These are phyloP conservation scores for Phalanger gymnotis DNA, from an alignment of 2,797 vertebrate species.

Conservation along the genomic window DNA sequence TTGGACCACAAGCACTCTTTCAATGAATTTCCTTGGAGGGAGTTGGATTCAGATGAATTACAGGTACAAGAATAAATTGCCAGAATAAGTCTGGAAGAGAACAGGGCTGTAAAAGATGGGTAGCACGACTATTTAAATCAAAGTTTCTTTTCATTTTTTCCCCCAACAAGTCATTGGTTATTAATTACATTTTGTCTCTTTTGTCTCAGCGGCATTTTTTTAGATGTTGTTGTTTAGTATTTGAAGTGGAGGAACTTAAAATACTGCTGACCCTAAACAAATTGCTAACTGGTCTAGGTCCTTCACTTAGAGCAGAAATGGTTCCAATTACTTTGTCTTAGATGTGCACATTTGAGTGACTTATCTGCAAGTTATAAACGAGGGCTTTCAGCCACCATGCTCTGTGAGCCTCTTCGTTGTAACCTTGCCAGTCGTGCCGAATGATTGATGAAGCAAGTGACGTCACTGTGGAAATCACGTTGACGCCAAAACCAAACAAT, in stretches of 20 bases:
- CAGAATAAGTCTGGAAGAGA: constrained; percentile 70
- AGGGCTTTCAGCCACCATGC: constrained; percentile 34
- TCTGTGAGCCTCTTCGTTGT: constrained; percentile 37
- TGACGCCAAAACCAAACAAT: constrained; percentile 62
- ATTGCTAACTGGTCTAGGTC: constrained; percentile 57
- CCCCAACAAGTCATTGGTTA: constrained; percentile 55
- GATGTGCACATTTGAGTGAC: constrained; percentile 67
- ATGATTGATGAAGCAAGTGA: constrained; percentile 63
- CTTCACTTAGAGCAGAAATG: constrained; percentile 55
- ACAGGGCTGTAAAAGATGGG: constrained; percentile 64
- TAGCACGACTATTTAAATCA: constrained; percentile 69
- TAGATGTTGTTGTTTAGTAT: not conserved
- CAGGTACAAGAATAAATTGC: constrained; percentile 65
- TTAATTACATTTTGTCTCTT: constrained; percentile 56
- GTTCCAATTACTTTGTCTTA: constrained; percentile 61
- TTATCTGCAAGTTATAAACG: constrained; percentile 38
- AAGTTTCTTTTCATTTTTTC: constrained; percentile 75
- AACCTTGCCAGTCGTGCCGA: constrained; percentile 43
- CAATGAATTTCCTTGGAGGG: constrained; percentile 66
- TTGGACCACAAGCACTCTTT: constrained; percentile 60
- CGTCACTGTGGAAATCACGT: not conserved
- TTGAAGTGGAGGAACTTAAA: constrained; percentile 62
- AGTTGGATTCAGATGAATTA: constrained; percentile 60
- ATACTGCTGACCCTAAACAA: constrained; percentile 27
- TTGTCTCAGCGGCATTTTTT: constrained; percentile 32